A percentile compares a stretch with the other conserved stretches of the same genome.
phyloP scores from a whole-genome alignment of 2,113 vertebrate species.

The Arothron firmamentum region DNA sequence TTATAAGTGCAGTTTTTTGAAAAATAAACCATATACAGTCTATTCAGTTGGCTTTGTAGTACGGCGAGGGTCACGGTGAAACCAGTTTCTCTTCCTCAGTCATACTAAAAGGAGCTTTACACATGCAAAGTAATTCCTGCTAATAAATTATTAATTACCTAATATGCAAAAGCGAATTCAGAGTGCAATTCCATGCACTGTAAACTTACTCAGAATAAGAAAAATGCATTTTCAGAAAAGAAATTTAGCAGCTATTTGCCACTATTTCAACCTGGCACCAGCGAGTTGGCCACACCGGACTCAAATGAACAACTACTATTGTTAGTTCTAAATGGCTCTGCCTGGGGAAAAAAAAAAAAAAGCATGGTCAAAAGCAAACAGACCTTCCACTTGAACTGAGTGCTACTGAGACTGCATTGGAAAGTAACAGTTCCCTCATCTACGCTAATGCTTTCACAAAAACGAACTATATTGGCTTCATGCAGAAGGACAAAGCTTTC shows the following conservation, averaged over 20 bases:
- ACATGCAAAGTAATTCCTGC: background rate
- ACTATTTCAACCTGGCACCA: constrained; percentile 11
- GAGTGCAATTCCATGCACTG: background rate
- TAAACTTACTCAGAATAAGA: too few species aligned
- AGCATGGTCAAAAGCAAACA: constrained; percentile 37
- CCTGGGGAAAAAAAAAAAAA: constrained; percentile 45
- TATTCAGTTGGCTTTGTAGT: too few species aligned
- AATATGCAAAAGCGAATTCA: background rate
- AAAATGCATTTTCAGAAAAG: background rate
- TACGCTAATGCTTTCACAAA: constrained; percentile 47
- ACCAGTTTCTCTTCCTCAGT: background rate
- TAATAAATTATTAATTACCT: background rate
- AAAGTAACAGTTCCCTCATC: constrained; percentile 44
- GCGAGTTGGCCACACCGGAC: constrained; percentile 7
- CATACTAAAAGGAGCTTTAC: background rate
- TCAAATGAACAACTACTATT: constrained; percentile 34
- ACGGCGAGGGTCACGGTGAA: background rate
- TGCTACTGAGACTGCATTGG: constrained; percentile 25
- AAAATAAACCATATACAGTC: too few species aligned
- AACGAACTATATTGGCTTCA: constrained; percentile 30
- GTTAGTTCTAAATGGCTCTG: constrained; percentile 49
- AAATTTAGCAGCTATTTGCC: constrained; percentile 2
- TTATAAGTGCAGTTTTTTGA: background rate
- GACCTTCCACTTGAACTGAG: constrained; percentile 59
- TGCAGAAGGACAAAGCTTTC: constrained; percentile 59